Evolutionary conservation across 2,113 vertebrate species (phyloP).

Genomic region (Lasiurus cinereus): DNA sequence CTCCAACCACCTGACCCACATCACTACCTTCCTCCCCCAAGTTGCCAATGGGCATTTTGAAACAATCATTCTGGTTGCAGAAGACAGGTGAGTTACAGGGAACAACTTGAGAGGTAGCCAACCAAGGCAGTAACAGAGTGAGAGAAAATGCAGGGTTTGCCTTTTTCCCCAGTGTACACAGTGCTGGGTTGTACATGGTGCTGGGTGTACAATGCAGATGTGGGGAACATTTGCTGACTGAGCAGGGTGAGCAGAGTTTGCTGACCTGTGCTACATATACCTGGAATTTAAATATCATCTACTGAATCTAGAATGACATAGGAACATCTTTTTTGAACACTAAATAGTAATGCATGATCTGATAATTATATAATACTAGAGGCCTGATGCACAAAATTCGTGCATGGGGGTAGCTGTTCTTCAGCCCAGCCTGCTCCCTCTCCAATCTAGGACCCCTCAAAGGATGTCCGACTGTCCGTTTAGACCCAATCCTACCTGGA

Average conservation of each 20-base stretch:
- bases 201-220: background rate
- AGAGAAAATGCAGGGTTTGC: background rate
- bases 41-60: background rate
- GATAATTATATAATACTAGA: background rate
- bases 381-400: too few relatives aligned
- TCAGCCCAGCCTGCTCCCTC: too few relatives aligned
- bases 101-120: background rate
- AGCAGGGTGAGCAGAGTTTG: background rate
- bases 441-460: too few relatives aligned
- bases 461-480: too few relatives aligned
- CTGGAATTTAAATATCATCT: background rate
- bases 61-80: background rate
- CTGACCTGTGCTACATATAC: background rate
- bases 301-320: background rate
- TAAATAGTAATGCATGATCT: background rate
- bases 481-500: too few relatives aligned
- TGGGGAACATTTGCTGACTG: background rate
- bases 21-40: background rate
- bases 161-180: background rate
- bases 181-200: background rate
- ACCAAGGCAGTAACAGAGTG: background rate
- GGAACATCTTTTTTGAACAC: background rate
- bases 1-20: background rate
- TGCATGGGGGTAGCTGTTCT: too few relatives aligned
- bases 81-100: background rate